Evolutionary conservation across 2,888 invertebrate genomes (phyloP).

Genomic region (Dicyrtoma fusca): DNA sequence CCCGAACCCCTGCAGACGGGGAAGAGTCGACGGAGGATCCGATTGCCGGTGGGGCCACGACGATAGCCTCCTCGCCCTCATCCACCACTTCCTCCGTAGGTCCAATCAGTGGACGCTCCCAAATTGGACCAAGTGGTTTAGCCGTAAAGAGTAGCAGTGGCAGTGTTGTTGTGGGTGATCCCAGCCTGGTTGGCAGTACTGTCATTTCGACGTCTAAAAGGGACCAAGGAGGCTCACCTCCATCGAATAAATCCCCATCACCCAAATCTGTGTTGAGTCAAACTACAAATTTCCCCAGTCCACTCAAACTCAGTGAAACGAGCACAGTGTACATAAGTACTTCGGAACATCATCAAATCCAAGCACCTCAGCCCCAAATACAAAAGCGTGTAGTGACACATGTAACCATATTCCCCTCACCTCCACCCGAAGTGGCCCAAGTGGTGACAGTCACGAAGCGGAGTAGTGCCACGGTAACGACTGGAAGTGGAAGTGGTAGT

Average conservation of each 20-base stretch:
- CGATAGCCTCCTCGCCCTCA: constrained; percentile 34
- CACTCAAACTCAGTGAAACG: constrained; percentile 35
- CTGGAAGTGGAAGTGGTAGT: constrained; percentile 12
- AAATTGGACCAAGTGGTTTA: constrained; percentile 9
- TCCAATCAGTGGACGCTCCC: constrained; percentile 34
- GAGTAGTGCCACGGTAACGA: constrained; percentile 7
- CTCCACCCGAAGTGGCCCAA: constrained; percentile 54
- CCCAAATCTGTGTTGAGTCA: constrained; percentile 38
- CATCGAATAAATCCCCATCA: constrained; percentile 28
- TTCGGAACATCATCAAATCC: constrained; percentile 39
- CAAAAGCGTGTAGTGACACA: constrained; percentile 56
- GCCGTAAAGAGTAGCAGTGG: constrained; percentile 10
- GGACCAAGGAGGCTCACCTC: constrained; percentile 29
- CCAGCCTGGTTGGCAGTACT: constrained; percentile 31
- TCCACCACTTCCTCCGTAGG: constrained; percentile 18
- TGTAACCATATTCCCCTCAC: constrained; percentile 56
- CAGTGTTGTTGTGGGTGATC: constrained; percentile 20
- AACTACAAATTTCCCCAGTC: constrained; percentile 26
- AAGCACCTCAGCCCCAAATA: constrained; percentile 50
- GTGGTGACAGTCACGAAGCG: constrained; percentile 42
- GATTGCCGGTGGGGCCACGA: constrained; percentile 10
- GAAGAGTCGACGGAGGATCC: constrained; percentile 49
- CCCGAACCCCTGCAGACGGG: constrained; percentile 55
- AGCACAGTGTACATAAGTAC: constrained; percentile 53
- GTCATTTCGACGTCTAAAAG: not conserved